These are phyloP conservation scores for Nemoura dubitans DNA, from an alignment of 2,888 invertebrate genomes.

Conservation along the genomic window DNA sequence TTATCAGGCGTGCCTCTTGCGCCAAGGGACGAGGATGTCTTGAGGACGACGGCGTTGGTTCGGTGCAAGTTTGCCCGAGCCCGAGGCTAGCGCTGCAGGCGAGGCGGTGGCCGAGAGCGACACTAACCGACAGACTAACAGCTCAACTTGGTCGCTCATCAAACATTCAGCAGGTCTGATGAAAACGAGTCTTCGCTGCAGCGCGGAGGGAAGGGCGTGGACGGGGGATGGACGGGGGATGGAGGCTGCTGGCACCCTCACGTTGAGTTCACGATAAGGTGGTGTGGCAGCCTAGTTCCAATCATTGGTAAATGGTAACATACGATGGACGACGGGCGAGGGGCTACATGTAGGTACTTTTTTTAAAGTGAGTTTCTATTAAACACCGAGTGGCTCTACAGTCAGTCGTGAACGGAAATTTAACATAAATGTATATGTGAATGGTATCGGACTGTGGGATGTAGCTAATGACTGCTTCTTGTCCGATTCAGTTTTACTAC, in stretches of 20 bases:
- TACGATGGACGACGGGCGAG: neutral
- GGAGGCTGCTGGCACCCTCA: conserved; percentile 21
- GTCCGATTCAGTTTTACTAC: too few relatives aligned
- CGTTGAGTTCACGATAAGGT: neutral
- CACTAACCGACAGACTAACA: conserved; percentile 44
- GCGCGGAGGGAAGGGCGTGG: conserved; percentile 10
- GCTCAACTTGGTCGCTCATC: conserved; percentile 50
- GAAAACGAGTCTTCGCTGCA: conserved; percentile 52
- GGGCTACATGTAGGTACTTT: neutral
- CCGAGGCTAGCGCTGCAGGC: conserved; percentile 17
- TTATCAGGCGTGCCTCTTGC: neutral
- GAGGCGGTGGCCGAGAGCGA: conserved; percentile 17
- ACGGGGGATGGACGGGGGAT: neutral
- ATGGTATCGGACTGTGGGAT: too few relatives aligned
- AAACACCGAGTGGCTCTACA: neutral
- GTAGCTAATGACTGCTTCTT: too few relatives aligned
- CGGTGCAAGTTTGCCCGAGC: conserved; percentile 15
- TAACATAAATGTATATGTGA: too few relatives aligned
- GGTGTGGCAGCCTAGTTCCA: neutral
- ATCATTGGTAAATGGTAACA: too few relatives aligned
- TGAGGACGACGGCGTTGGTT: conserved; percentile 10
- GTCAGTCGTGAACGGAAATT: too few relatives aligned
- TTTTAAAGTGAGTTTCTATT: neutral
- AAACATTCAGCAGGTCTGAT: conserved; percentile 53
- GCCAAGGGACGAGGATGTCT: neutral